phyloP scores from a whole-genome alignment of 53 echinoderm and acorn worm species.

The Holothuria scabra region DNA sequence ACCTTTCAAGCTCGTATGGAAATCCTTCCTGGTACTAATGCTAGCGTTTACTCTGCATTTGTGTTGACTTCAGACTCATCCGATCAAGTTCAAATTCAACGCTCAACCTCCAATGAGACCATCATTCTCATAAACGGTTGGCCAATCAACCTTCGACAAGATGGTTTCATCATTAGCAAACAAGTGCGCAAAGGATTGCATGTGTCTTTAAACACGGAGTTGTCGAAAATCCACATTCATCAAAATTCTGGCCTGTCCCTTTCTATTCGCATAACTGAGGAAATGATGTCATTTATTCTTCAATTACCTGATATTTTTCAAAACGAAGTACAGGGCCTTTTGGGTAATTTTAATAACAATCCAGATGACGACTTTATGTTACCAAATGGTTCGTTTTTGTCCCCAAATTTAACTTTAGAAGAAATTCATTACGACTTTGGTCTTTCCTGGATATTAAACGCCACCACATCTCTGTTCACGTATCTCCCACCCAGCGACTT shows the following conservation, averaged over 20 bases:
- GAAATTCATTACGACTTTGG: constrained; percentile 62
- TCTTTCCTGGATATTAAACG: constrained; percentile 52
- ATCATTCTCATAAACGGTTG: constrained; percentile 56
- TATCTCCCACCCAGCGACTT: constrained; percentile 62
- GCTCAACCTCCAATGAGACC: constrained; percentile 45
- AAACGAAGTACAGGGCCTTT: constrained; percentile 51
- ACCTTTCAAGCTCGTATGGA: constrained; percentile 74
- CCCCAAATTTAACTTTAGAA: constrained; percentile 34
- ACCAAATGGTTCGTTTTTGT: constrained; percentile 58
- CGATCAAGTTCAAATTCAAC: constrained; percentile 54
- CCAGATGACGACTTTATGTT: constrained; percentile 61
- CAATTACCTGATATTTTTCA: constrained; percentile 61
- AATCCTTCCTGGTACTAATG: constrained; percentile 51
- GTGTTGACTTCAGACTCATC: constrained; percentile 58
- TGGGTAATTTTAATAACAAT: constrained; percentile 62
- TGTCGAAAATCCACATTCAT: constrained; percentile 49
- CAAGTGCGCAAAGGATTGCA: constrained; percentile 44
- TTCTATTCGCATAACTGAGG: constrained; percentile 33
- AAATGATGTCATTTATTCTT: constrained; percentile 66
- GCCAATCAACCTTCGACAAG: constrained; percentile 24
- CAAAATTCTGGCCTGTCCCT: constrained; percentile 49
- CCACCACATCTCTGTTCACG: constrained; percentile 54
- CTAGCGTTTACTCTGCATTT: constrained; percentile 65
- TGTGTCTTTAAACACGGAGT: constrained; percentile 34
- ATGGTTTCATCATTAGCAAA: constrained; percentile 24